Evolutionary conservation across 2,113 vertebrate species (phyloP).

Genomic region (human (Homo sapiens)): GRCh38 chr17:34842001-34842500

Average conservation of each 20-base stretch:
- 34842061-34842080: background rate
- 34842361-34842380: background rate
- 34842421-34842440: background rate
- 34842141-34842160: too few relatives aligned
- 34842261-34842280: background rate
- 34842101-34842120: background rate
- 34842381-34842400: background rate
- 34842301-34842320: background rate
- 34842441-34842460: background rate
- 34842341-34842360: background rate
- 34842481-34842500: background rate
- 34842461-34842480: background rate
- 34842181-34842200: background rate
- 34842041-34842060: background rate
- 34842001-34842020: background rate
- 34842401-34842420: background rate
- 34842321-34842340: background rate
- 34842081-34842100: background rate
- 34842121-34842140: background rate
- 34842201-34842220: background rate
- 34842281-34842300: too few relatives aligned
- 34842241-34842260: background rate
- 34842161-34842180: fast-evolving
- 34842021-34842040: background rate
- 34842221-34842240: background rate